Percentiles rank a stretch among this genome's conserved stretches.
Evolutionary conservation across 2,797 vertebrate species (phyloP).

Genomic region (Acomys russatus): DNA sequence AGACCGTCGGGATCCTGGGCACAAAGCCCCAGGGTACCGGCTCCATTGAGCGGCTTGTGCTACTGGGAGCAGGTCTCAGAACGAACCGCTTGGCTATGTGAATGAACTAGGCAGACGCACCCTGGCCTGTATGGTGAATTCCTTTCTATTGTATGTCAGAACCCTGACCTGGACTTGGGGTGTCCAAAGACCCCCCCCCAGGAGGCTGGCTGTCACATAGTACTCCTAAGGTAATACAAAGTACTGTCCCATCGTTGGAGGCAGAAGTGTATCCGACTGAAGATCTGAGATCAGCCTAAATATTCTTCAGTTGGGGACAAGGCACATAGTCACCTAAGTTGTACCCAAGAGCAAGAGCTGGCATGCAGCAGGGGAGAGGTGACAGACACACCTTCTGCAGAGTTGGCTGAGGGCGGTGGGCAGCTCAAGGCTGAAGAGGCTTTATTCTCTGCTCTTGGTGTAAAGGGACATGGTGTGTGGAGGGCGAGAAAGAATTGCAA

Average conservation of each 20-base stretch:
- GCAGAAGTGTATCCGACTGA: background rate
- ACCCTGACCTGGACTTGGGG: background rate
- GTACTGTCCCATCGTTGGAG: accelerated
- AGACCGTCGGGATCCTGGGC: background rate
- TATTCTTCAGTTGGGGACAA: background rate
- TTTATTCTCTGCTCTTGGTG: background rate
- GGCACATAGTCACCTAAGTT: background rate
- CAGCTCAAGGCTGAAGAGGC: background rate
- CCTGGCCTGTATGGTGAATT: background rate
- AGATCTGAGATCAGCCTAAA: background rate
- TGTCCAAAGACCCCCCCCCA: too few species aligned
- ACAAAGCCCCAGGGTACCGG: background rate
- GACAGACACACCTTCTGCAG: too few species aligned
- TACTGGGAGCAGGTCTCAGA: background rate
- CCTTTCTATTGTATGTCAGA: background rate
- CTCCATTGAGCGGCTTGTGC: background rate
- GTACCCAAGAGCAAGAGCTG: background rate
- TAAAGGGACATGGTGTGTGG: background rate
- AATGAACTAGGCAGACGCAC: accelerated
- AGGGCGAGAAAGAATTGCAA: background rate
- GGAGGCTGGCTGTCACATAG: background rate
- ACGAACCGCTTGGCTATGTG: too few species aligned
- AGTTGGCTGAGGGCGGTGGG: background rate
- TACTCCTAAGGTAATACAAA: background rate
- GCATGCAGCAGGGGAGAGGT: background rate